Conservation (phyloP, 1,140 invertebrate species). For the Leptopilina clavipes region DNA sequence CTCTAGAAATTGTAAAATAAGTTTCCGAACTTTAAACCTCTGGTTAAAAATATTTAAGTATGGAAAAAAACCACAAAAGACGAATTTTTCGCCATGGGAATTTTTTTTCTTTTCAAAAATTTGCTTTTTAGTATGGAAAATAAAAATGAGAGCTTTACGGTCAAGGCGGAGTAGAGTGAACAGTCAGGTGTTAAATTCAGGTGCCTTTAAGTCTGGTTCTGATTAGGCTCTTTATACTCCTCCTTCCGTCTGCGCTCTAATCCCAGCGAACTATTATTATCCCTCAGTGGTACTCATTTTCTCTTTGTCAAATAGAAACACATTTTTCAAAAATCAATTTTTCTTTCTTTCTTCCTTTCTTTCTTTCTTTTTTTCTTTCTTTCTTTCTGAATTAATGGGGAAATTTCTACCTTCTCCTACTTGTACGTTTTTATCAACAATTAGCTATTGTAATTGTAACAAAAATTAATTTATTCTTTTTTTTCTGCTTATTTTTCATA, state of each 20-base stretch:
- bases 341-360: too few relatives aligned
- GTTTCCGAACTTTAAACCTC: too few relatives aligned
- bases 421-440: too few relatives aligned
- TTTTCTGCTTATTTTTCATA: not conserved
- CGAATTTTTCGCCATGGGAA: too few relatives aligned
- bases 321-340: not conserved
- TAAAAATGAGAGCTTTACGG: not conserved
- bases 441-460: too few relatives aligned
- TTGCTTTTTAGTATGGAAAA: not conserved
- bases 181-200: slow-evolving; percentile 27
- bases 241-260: slow-evolving; percentile 17
- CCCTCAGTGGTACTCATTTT: slow-evolving; percentile 12
- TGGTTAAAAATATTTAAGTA: too few relatives aligned
- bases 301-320: not conserved
- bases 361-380: too few relatives aligned
- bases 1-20: too few relatives aligned
- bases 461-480: too few relatives aligned
- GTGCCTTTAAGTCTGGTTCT: slow-evolving; percentile 21
- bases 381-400: too few relatives aligned
- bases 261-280: slow-evolving; percentile 28
- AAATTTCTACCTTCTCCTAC: too few relatives aligned
- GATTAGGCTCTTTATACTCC: slow-evolving; percentile 16
- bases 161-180: not conserved
- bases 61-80: too few relatives aligned
- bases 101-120: not conserved